These are phyloP conservation scores for Oryzias melastigma DNA, from an alignment of 2,113 vertebrate genomes.

Conservation along the genomic window DNA sequence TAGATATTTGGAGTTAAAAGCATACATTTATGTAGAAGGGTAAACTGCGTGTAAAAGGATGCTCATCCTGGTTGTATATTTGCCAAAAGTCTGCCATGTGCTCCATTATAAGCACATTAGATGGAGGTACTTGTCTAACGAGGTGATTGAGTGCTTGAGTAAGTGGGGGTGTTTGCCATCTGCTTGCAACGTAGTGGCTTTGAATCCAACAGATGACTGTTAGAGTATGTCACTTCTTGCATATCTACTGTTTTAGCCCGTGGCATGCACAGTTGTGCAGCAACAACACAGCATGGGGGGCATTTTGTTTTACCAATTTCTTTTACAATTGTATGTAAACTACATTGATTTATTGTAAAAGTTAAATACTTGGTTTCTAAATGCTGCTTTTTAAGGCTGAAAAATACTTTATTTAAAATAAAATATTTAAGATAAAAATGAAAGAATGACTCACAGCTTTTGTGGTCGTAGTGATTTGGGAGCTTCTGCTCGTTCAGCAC, in stretches of 20 bases:
- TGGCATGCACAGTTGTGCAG: not conserved
- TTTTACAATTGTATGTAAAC: not conserved
- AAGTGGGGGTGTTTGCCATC: conserved; percentile 51
- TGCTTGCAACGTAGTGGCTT: conserved; percentile 42
- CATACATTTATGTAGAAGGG: conserved; percentile 17
- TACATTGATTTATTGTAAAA: not conserved
- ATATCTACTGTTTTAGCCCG: not conserved
- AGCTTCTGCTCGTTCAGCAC: conserved; percentile 9
- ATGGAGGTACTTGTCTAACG: conserved; percentile 59
- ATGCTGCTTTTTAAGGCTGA: not conserved
- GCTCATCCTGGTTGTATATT: conserved; percentile 27
- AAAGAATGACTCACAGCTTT: conserved; percentile 9
- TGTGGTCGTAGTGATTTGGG: not conserved
- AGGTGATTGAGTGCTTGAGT: conserved; percentile 59
- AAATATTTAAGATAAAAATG: too few species aligned
- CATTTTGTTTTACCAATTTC: not conserved
- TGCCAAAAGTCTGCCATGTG: conserved; percentile 48
- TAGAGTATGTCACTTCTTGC: conserved; percentile 14
- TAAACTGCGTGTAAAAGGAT: conserved; percentile 31
- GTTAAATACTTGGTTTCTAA: not conserved
- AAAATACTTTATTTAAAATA: not conserved
- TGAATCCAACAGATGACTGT: conserved; percentile 46
- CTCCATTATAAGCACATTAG: conserved; percentile 63
- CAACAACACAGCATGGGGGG: not conserved
- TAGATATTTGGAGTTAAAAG: conserved; percentile 46